A percentile compares a stretch with the other conserved stretches of the same genome.
phyloP scores from a whole-genome alignment of 2,113 vertebrate species.

The Pachyramphus minor region DNA sequence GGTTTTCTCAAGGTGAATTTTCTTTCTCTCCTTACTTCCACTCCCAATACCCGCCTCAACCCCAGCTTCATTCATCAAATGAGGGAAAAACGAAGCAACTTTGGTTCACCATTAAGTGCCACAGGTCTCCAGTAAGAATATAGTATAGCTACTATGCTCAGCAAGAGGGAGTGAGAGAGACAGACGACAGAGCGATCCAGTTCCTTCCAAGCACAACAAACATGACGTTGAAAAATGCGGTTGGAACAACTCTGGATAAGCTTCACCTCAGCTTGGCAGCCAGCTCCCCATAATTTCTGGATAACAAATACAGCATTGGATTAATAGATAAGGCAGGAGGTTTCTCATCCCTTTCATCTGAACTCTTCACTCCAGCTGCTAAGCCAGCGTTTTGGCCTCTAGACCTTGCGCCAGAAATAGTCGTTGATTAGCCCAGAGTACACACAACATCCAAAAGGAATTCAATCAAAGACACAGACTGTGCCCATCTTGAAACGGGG shows the following conservation, averaged over 20 bases:
- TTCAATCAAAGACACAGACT: neutral
- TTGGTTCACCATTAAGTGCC: slow-evolving; percentile 1
- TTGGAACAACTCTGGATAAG: slow-evolving; percentile 41
- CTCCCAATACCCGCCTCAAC: neutral
- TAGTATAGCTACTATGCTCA: slow-evolving; percentile 51
- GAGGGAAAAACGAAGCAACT: neutral
- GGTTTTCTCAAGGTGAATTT: slow-evolving; percentile 30
- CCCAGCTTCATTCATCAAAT: slow-evolving; percentile 38
- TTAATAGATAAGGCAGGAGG: slow-evolving; percentile 31
- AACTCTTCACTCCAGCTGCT: neutral
- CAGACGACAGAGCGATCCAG: slow-evolving; percentile 4
- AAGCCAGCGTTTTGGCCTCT: neutral
- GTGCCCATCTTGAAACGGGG: neutral
- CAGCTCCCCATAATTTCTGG: slow-evolving; percentile 34
- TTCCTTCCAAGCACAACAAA: slow-evolving; percentile 66
- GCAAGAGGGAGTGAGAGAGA: slow-evolving; percentile 3
- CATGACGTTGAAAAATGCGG: slow-evolving; percentile 14
- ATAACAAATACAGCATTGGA: neutral
- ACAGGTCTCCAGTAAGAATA: neutral
- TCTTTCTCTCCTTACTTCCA: neutral
- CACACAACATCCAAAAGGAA: neutral
- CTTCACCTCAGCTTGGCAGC: slow-evolving; percentile 32
- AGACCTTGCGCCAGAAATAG: neutral
- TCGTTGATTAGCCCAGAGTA: neutral
- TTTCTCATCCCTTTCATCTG: neutral